phyloP scores from a whole-genome alignment of 2,113 vertebrate species.

The Arvicanthis niloticus region DNA sequence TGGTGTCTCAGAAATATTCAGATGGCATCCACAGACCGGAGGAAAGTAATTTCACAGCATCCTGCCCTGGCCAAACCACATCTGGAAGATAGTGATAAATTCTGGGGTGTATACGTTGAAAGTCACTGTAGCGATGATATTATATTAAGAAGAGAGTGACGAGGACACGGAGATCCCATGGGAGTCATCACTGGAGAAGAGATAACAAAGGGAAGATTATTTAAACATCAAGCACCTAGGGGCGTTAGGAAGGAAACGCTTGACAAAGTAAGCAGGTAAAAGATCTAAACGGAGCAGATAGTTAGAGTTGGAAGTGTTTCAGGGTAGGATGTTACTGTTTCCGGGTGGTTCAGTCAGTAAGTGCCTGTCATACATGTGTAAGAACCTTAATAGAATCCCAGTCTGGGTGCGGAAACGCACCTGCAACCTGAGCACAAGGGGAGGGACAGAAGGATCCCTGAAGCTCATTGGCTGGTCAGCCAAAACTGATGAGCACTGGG shows the following conservation, averaged over 20 bases:
- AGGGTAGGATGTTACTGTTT: background rate
- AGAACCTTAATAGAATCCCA: background rate
- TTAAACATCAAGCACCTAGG: background rate
- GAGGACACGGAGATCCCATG: background rate
- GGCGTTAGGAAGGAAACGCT: background rate
- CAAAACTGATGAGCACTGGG: background rate
- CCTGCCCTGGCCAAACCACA: background rate
- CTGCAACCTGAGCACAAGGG: background rate
- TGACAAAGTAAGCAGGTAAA: background rate
- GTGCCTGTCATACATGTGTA: background rate
- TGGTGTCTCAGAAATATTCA: background rate
- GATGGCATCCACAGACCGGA: background rate
- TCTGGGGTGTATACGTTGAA: conserved; percentile 2
- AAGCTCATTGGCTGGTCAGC: background rate
- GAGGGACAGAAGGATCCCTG: background rate
- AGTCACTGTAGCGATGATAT: conserved; percentile 53
- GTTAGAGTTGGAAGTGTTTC: background rate
- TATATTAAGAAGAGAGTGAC: conserved; percentile 9
- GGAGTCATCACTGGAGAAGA: background rate
- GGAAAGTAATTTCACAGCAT: background rate
- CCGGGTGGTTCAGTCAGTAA: background rate
- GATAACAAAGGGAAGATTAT: background rate
- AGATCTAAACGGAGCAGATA: background rate
- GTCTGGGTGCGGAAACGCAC: background rate
- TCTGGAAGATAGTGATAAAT: background rate